Conservation (phyloP, 2,888 invertebrate species). For the Tanytarsus gracilentus region DNA sequence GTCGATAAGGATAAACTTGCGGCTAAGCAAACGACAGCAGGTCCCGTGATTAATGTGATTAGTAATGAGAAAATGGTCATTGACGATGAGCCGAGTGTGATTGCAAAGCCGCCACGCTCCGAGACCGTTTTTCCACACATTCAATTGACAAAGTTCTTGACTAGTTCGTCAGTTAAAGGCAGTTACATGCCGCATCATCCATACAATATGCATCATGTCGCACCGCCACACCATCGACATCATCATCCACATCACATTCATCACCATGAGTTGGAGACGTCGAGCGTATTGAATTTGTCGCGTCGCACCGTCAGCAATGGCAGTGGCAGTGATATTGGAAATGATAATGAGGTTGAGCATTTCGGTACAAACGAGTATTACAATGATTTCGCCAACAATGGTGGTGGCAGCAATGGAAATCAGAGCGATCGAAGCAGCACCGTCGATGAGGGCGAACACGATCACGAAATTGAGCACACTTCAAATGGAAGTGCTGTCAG, state of each 20-base stretch:
- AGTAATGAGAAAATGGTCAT: constrained; percentile 18
- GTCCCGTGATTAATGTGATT: constrained; percentile 10
- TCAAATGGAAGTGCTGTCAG: constrained; percentile 32
- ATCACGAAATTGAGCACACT: constrained; percentile 44
- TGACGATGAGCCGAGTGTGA: constrained; percentile 7
- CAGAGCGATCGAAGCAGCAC: constrained; percentile 20
- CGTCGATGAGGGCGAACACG: constrained; percentile 43
- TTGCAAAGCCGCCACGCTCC: constrained; percentile 1
- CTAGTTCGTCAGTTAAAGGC: too few species aligned
- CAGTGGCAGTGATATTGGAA: constrained; percentile 28
- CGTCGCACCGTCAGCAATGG: constrained; percentile 45
- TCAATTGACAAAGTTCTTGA: constrained; percentile 20
- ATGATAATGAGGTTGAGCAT: constrained; percentile 36
- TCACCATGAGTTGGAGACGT: constrained; percentile 32
- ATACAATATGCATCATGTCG: neutral
- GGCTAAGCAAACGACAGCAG: neutral
- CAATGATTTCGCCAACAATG: constrained; percentile 34
- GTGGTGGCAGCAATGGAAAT: constrained; percentile 23
- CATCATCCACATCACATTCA: constrained; percentile 27
- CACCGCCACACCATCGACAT: neutral
- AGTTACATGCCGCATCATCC: too few species aligned
- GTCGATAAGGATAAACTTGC: constrained; percentile 19
- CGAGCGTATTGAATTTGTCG: constrained; percentile 63
- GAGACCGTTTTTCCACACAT: constrained; percentile 19
- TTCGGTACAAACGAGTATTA: constrained; percentile 33